These are phyloP conservation scores for Pelochelys cantorii DNA, from an alignment of 2,797 vertebrate species.

Conservation along the genomic window DNA sequence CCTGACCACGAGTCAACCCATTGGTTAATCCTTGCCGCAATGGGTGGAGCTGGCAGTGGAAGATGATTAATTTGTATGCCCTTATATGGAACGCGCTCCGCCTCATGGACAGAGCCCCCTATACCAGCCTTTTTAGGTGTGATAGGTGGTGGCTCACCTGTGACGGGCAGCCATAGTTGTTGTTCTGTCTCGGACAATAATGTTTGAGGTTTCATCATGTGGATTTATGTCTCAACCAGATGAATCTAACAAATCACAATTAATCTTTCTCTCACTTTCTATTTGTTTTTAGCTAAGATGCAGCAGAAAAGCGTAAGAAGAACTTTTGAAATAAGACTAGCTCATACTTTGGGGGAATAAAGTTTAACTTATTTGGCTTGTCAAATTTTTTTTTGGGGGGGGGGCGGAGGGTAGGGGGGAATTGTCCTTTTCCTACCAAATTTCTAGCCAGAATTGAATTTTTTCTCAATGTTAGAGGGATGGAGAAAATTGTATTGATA, in stretches of 20 bases:
- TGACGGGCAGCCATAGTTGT: too few species aligned
- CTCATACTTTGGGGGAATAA: neutral
- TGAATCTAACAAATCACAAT: constrained; percentile 3
- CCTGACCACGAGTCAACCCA: too few species aligned
- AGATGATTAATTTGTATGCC: too few species aligned
- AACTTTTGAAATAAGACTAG: constrained; percentile 44
- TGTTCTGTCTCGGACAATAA: too few species aligned
- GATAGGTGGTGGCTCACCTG: too few species aligned
- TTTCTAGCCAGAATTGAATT: neutral
- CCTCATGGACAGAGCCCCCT: too few species aligned
- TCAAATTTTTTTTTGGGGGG: neutral
- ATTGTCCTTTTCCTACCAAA: constrained; percentile 11
- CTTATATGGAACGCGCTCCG: too few species aligned
- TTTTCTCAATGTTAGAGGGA: constrained; percentile 8
- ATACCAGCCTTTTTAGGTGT: too few species aligned
- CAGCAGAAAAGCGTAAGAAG: constrained; percentile 51
- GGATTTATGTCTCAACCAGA: neutral
- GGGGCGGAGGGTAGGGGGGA: too few species aligned
- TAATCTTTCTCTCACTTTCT: constrained; percentile 41
- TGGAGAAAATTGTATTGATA: neutral
- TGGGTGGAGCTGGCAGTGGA: too few species aligned
- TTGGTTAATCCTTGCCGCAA: too few species aligned
- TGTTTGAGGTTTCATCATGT: neutral
- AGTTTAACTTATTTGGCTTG: neutral
- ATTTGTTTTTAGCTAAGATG: constrained; percentile 63